Evolutionary conservation across 2,888 invertebrate species (phyloP).

Genomic region (Diadegma fenestrale): DNA sequence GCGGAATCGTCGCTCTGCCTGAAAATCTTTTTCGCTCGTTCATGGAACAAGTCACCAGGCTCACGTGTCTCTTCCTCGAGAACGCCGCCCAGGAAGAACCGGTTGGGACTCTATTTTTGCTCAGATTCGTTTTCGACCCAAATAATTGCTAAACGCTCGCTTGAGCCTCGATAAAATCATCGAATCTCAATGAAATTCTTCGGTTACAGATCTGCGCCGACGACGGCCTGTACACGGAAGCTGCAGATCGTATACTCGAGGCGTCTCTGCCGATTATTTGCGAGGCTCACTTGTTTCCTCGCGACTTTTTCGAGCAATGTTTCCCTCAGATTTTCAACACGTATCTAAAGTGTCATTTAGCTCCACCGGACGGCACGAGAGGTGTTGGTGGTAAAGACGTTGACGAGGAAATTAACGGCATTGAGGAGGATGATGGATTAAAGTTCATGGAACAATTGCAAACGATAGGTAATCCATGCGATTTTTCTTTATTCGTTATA

Average conservation of each 20-base stretch:
- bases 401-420: conserved; percentile 87
- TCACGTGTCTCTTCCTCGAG: conserved; percentile 89
- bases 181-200: not conserved
- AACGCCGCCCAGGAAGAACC: conserved; percentile 89
- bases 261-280: conserved; percentile 88
- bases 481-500: not conserved
- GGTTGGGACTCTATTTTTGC: conserved; percentile 84
- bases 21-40: conserved; percentile 86
- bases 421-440: conserved; percentile 89
- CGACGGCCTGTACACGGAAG: conserved; percentile 88
- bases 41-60: conserved; percentile 87
- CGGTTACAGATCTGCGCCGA: conserved; percentile 84
- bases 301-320: conserved; percentile 82
- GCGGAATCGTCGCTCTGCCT: conserved; percentile 84
- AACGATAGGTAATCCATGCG: conserved; percentile 87
- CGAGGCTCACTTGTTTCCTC: conserved; percentile 83
- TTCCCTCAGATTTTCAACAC: conserved; percentile 90
- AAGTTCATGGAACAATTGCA: conserved; percentile 91
- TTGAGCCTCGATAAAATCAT: not conserved
- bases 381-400: conserved; percentile 85
- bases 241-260: conserved; percentile 89
- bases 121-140: not conserved
- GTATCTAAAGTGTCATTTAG: conserved; percentile 92
- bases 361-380: conserved; percentile 92
- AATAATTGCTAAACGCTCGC: not conserved